Evolutionary conservation across 2,113 vertebrate genomes (phyloP), one percentile per base, ranked within the genome.

Genomic region (Pluvialis apricaria): DNA sequence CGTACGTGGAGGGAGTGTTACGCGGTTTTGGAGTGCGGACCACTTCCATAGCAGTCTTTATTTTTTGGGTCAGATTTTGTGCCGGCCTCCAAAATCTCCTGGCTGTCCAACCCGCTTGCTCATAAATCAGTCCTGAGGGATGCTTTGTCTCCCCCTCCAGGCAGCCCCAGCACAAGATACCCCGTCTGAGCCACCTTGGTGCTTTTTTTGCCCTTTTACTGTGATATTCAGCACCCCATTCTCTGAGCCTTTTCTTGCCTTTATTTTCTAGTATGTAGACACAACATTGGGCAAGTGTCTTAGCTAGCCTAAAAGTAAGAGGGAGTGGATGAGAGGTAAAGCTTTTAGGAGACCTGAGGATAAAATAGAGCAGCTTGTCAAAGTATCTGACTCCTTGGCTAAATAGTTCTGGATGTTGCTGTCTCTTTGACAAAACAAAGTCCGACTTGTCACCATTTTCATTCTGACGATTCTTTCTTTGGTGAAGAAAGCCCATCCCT

Each of bases 1-100:
- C 3, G 20, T 13, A 16, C 0, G 0, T 2, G 2, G 19, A 16
- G 38, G 34, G 40, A 44, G 17, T 1, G 34, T 26, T 72, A 2
- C 0, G 14, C 25, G 66, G 19, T 2, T 55, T 51, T 49, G 65
- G 69, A 71, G 70, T 1, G 3, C 55, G 57, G 16, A 29, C 6
- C 11, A 0, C 28, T 47, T 47, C 78, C 73, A 54, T 5, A 76
- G 31, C 36, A 13, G 25, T 6, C 26, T 65, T 15, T 72, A 1
- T 19, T 92, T 19, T 92, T 78, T 49, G 0, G 81, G 60, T 40
- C 60, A 20, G 28, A 5, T 36, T 64, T 40, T 64, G 13, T 60
- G 10, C 73, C 38, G 44, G 29, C 52, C 38, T 75, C 70, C 82
- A 45, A 62, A 85, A 24, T 79, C 36, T 92, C 24, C 75, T 69